Base-by-base conservation (phyloP, 2,797 vertebrate genomes). In the Malacoctenus gilli region DNA sequence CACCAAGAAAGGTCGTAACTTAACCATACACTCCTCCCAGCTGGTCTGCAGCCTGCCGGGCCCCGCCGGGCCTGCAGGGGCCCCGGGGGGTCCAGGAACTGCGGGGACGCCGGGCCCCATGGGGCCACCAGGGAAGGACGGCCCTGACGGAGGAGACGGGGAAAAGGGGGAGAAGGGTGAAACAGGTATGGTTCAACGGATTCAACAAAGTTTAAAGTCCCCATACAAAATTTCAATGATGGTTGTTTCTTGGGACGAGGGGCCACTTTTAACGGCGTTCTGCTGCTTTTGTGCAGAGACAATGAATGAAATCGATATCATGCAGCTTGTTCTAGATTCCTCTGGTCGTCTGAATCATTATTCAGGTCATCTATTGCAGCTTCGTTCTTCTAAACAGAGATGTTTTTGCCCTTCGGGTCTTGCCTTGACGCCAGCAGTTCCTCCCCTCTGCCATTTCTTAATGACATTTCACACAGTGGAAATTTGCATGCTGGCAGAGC, bases 1-100 rank as follows among this genome's bases (percentile, higher is more conserved):
- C 19, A 37, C 34, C 72, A 91, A 83, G 90, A 95, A 46, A 70
- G 87, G 79, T 35, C 84, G 47, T 18, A 90, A 89, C 75, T 70
- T 90, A 57, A 91, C 88, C 14, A 70, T 90, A 22, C 91, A 92
- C 15, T 85, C 93, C 42, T 93, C 95, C 19, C 92, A 94, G 82
- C 82, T 98, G n/a, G 79, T 92, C 0, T 98, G 96, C 82, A 97
- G 95, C 75, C 72, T 96, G 15, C 95, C 95, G 0, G 96, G 97
- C 0, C 95, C 95, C 31, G 85, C 79, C 0, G 97, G 97, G 1
- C 92, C 94, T 1, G 90, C 90, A 0, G 96, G 97, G 0, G 84
- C 84, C 22, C 94, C 94, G 0, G 97, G 97, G 22, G 40, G 58
- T 0, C 85, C 91, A 0, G 97, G 97, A 4, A 44, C 90, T 13